Conservation (phyloP, 2,888 invertebrate genomes). For the Peribatodes rhomboidaria region DNA sequence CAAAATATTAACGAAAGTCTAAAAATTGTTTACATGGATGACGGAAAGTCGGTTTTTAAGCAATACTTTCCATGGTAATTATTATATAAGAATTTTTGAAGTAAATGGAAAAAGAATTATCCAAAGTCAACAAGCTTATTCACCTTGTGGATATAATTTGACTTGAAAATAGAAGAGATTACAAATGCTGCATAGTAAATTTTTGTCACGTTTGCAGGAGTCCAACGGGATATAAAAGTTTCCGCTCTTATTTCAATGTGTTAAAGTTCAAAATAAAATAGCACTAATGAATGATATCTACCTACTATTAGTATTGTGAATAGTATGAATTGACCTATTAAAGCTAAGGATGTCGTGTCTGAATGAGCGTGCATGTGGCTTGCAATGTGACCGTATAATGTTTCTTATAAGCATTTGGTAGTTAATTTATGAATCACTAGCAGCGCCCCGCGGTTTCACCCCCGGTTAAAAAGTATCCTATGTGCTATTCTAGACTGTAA, state of each 20-base stretch:
- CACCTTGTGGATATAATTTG: constrained; percentile 9
- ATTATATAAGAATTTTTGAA: not conserved
- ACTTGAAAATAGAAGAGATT: not conserved
- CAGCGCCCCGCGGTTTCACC: too few relatives aligned
- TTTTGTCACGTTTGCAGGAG: constrained; percentile 43
- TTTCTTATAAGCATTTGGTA: not conserved
- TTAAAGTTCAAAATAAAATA: constrained; percentile 15
- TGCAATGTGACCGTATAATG: constrained; percentile 57
- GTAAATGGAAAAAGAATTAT: constrained; percentile 7
- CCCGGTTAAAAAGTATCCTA: too few relatives aligned
- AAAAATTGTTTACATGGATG: too few relatives aligned
- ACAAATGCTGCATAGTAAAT: constrained; percentile 35
- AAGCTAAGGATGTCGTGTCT: constrained; percentile 48
- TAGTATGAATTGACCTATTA: constrained; percentile 50
- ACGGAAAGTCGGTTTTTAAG: too few relatives aligned
- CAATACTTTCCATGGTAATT: not conserved
- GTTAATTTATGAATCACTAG: too few relatives aligned
- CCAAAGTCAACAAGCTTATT: constrained; percentile 18
- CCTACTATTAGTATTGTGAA: constrained; percentile 7
- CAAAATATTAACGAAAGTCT: too few relatives aligned
- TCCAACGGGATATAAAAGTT: constrained; percentile 19
- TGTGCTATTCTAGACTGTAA: too few relatives aligned
- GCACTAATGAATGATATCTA: not conserved
- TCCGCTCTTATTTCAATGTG: constrained; percentile 2
- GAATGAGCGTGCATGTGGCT: constrained; percentile 54